These are phyloP conservation scores for Platerodrilus igneus DNA, from an alignment of 2,888 invertebrate species.

Conservation along the genomic window DNA sequence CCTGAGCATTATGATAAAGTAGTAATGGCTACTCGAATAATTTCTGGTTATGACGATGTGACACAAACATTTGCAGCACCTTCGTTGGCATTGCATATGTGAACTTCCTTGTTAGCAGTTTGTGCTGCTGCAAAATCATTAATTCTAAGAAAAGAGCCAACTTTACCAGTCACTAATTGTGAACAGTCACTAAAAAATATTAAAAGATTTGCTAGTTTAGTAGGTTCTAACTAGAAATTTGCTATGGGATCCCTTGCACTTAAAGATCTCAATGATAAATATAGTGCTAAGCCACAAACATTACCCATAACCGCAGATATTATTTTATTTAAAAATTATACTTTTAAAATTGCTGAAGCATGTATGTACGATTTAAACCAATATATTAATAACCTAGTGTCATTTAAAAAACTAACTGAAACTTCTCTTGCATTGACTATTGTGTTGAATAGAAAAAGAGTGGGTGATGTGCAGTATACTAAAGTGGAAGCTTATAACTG, in stretches of 20 bases:
- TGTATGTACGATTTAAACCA: constrained; percentile 14
- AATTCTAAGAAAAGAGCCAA: constrained; percentile 22
- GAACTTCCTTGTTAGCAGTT: constrained; percentile 18
- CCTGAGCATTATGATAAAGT: constrained; percentile 14
- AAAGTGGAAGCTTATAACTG: constrained; percentile 25
- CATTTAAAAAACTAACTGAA: constrained; percentile 28
- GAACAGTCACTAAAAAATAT: constrained; percentile 15
- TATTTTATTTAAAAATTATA: too few relatives aligned
- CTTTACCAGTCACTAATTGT: constrained; percentile 21
- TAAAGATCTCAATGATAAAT: constrained; percentile 29
- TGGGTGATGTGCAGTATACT: constrained; percentile 31
- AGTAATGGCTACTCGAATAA: constrained; percentile 14
- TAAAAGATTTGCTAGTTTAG: constrained; percentile 24
- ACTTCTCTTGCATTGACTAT: constrained; percentile 27
- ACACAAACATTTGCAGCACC: constrained; percentile 25
- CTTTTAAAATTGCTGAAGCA: too few relatives aligned
- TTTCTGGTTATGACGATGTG: constrained; percentile 22
- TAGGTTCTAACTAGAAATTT: constrained; percentile 25
- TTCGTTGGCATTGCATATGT: constrained; percentile 26
- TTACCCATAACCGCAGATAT: constrained; percentile 29
- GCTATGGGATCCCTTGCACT: constrained; percentile 27
- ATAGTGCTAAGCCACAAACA: constrained; percentile 20
- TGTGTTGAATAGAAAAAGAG: constrained; percentile 29
- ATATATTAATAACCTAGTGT: constrained; percentile 17
- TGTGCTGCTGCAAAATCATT: constrained; percentile 26